Evolutionary conservation across 2,888 invertebrate genomes (phyloP), one percentile per base, ranked within the genome.

Genomic region (Tiliacea aurago): DNA sequence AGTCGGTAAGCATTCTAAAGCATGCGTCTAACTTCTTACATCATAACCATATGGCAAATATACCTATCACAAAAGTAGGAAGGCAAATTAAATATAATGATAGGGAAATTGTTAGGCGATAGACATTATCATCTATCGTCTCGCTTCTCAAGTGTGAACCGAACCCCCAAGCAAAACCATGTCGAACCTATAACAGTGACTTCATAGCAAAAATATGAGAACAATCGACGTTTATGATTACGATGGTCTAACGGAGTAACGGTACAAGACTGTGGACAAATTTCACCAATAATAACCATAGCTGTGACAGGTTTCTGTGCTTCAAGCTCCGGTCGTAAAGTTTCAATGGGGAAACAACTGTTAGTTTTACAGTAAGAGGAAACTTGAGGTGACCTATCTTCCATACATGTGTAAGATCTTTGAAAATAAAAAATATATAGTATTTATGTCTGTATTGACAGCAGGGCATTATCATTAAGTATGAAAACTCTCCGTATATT

Each of bases 141-240:
- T 51, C 37, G 63, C 66, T 62, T 59, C 0, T 23, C 4, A 2
- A 28, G 51, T 80, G 55, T 62, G 56, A 13, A 33, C 6, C 47
- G 2, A 0, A 10, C 74, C 28, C 11, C 1, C 7, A 9, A 51
- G 33, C 55, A 18, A 20, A 45, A 33, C 43, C 43, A 41, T 33
- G 33, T 45, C 23, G n/a, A 41, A 37, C 61, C n/a, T 55, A 47
- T 37, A 59, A 18, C 51, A 80, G 76, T 81, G 78, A 81, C 84
- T 73, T 70, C 75, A 77, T 80, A 64, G 76, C 69, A 83, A 83
- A 87, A 84, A 87, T 83, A 83, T 85, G 82, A 86, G 84, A 84
- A 81, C 84, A 85, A 83, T 86, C 81, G 66, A 72, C 71, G 69
- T 72, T 80, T 84, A 77, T 73, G 73, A 78, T 73, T 58, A 76